Evolutionary conservation across 2,797 vertebrate genomes (phyloP), one percentile per base, ranked within the genome.

Genomic region (Miichthys miiuy): DNA sequence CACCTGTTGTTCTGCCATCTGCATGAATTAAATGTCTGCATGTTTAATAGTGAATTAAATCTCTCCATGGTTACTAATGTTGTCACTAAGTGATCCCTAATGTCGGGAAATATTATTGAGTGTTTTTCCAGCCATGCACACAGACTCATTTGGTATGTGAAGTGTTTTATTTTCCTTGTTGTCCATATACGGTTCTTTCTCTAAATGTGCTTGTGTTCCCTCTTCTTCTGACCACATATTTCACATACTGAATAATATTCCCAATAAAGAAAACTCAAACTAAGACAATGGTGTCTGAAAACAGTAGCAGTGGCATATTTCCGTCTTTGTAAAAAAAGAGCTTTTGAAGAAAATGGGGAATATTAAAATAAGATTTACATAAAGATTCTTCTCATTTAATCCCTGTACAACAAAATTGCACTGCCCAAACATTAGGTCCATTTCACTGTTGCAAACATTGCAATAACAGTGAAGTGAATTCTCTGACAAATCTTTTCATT

Each of bases 401-500:
- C 5, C 7, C 9, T 48, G 2, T 12, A 12, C 20, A 60, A 38
- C 41, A 51, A 30, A 30, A 52, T 17, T 72, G 23, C 8, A 14
- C 5, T 0, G 34, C 5, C 6, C 1, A 34, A 41, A 5, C 9
- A 50, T 54, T 3, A 23, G 2, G 11, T 73, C 2, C 51, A n/a
- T 10, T 20, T 52, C 0, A 23, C 11, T 66, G 16, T 52, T 51
- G 14, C 4, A 47, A 52, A 47, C 18, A 9, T 38, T 34, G 1
- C 12, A 0, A 6, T n/a, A 30, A 34, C 34, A 34, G 41, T 10
- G 0, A 46, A 56, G 2, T 34, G 2, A 61, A 0, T 72, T 1
- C 18, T 50, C 6, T 30, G 0, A 12, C 25, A 56, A 3, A 47
- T 50, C 3, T 30, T 41, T 77, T 3, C 54, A 1, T 58, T 44